phyloP scores from a whole-genome alignment of 2,888 invertebrate genomes.

The Meandrusa payeni region DNA sequence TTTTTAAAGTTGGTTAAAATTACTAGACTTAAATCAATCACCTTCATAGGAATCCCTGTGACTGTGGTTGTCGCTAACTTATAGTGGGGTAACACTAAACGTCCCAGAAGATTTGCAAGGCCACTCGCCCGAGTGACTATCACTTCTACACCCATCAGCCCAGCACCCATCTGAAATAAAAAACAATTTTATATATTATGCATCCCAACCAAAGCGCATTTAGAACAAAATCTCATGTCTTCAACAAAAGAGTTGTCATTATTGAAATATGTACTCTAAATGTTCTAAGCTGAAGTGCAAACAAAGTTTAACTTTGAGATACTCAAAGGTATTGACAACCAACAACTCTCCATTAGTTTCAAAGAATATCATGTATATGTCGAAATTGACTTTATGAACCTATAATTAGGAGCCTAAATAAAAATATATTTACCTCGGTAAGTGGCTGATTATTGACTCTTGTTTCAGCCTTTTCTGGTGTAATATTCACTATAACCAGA shows the following conservation, averaged over 20 bases:
- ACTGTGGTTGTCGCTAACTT: conserved; percentile 97
- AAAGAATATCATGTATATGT: too few species aligned
- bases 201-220: too few species aligned
- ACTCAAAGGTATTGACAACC: too few species aligned
- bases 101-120: conserved; percentile 87
- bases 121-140: conserved; percentile 89
- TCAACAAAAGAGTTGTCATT: too few species aligned
- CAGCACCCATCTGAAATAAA: conserved; percentile 82
- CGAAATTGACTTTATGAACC: too few species aligned
- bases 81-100: conserved; percentile 91
- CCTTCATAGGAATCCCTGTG: conserved; percentile 99
- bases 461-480: conserved; percentile 89
- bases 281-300: too few species aligned
- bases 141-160: conserved; percentile 89
- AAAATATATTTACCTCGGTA: conserved; percentile 82
- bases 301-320: too few species aligned
- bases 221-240: too few species aligned
- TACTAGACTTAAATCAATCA: conserved; percentile 31
- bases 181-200: not conserved
- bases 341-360: too few species aligned
- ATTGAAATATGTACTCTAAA: too few species aligned
- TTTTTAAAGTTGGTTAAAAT: not conserved
- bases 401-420: too few species aligned
- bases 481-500: conserved; percentile 93
- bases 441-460: conserved; percentile 87